Evolutionary conservation across 2,888 invertebrate genomes (phyloP).

Genomic region (Pyrrhosoma nymphula): DNA sequence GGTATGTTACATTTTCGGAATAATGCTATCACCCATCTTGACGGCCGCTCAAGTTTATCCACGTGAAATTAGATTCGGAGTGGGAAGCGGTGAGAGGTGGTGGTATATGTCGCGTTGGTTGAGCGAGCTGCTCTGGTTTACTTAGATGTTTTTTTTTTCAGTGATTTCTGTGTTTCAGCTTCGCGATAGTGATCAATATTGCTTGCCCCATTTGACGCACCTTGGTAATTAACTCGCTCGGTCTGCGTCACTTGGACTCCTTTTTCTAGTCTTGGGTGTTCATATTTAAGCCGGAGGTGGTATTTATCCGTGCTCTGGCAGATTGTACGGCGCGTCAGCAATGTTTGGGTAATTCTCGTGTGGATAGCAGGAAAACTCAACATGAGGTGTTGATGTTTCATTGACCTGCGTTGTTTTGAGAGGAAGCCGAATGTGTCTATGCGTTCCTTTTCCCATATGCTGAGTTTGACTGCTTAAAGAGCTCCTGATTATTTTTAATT

Average conservation of each 20-base stretch:
- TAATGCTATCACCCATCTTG: constrained; percentile 39
- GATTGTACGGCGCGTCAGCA: too few relatives aligned
- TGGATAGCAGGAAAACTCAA: too few relatives aligned
- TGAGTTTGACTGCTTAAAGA: too few relatives aligned
- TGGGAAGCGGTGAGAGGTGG: background rate
- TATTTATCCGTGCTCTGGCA: background rate
- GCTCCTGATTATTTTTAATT: too few relatives aligned
- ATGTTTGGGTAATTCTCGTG: too few relatives aligned
- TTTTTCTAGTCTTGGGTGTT: background rate
- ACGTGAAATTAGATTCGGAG: background rate
- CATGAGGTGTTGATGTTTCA: too few relatives aligned
- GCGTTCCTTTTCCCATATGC: too few relatives aligned
- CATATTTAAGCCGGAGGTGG: background rate
- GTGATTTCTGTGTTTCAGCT: constrained; percentile 6
- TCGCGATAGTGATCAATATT: constrained; percentile 41
- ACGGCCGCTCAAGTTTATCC: background rate
- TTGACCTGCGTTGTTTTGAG: too few relatives aligned
- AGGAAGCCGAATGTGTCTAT: too few relatives aligned
- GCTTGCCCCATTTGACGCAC: constrained; percentile 48
- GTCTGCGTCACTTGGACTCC: background rate
- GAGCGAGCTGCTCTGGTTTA: constrained; percentile 62
- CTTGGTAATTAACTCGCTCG: constrained; percentile 28
- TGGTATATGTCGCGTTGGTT: constrained; percentile 30
- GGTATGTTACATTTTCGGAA: constrained; percentile 32
- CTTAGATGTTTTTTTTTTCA: constrained; percentile 16